Evolutionary conservation across 2,888 invertebrate genomes (phyloP).

Genomic region (Heteromyza rotundicornis): DNA sequence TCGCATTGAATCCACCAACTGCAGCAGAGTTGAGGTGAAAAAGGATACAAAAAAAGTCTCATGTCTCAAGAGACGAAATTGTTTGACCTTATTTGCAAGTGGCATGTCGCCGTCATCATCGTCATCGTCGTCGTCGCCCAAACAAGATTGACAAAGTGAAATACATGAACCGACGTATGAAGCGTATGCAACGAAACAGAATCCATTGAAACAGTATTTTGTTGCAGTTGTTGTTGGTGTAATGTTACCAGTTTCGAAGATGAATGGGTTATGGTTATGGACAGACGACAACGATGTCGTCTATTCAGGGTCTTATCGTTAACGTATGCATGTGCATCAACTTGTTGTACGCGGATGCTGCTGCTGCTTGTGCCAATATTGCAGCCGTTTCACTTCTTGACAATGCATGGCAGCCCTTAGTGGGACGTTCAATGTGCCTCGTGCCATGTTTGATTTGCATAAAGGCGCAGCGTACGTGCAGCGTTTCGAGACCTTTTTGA

Average conservation of each 20-base stretch:
- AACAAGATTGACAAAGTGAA: background rate
- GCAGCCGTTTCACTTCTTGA: too few species aligned
- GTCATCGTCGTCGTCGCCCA: too few species aligned
- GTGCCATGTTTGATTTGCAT: background rate
- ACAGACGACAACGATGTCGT: too few species aligned
- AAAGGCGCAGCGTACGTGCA: background rate
- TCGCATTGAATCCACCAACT: too few species aligned
- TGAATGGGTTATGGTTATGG: background rate
- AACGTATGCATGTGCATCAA: background rate
- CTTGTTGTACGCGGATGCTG: background rate
- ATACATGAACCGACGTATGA: background rate
- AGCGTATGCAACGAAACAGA: background rate
- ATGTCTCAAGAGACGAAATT: constrained; percentile 21
- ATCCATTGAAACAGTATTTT: background rate
- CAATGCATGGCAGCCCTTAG: background rate
- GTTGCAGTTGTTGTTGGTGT: background rate
- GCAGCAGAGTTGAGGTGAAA: constrained; percentile 35
- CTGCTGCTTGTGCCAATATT: too few species aligned
- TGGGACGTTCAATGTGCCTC: background rate
- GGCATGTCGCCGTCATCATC: too few species aligned
- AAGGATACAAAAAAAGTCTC: constrained; percentile 35
- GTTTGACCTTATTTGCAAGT: constrained; percentile 45
- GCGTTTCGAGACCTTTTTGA: background rate
- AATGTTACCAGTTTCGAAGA: background rate
- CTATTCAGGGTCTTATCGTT: background rate